These are phyloP conservation scores for Actinia equina DNA, from an alignment of 64 coral and sea anemone species.

Conservation along the genomic window DNA sequence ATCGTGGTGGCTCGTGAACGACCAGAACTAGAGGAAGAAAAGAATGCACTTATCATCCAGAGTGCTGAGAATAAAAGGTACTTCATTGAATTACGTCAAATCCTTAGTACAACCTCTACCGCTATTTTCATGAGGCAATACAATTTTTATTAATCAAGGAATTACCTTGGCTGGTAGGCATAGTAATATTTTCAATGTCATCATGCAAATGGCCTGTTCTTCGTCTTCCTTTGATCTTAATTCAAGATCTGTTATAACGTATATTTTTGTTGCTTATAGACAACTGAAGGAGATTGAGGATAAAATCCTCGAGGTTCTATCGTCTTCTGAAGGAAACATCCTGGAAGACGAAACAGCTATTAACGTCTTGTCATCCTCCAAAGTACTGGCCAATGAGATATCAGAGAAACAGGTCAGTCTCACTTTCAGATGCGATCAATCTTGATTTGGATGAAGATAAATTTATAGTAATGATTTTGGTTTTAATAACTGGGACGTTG, in stretches of 20 bases:
- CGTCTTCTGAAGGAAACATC: constrained; percentile 96
- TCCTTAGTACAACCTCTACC: no score
- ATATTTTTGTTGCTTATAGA: constrained; percentile 24
- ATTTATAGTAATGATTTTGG: background rate
- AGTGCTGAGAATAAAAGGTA: constrained; percentile 99
- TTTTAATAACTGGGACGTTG: no score
- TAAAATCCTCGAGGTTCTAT: constrained; percentile 97
- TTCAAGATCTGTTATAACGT: background rate
- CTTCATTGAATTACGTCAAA: background rate
- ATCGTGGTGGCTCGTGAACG: constrained; percentile 98
- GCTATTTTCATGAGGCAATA: no score
- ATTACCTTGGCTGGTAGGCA: background rate
- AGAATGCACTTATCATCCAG: constrained; percentile 98
- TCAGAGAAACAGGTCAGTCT: constrained; percentile 91
- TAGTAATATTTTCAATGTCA: no score
- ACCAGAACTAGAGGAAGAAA: constrained; percentile 96
- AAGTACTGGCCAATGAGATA: constrained; percentile 98
- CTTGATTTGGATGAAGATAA: background rate
- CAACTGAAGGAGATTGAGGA: constrained; percentile 99
- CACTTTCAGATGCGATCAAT: no score
- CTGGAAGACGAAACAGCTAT: constrained; percentile 98
- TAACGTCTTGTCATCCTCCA: constrained; percentile 95
- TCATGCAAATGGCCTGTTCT: no score
- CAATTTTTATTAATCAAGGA: background rate
- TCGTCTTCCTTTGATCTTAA: no score